Conservation (phyloP, 2,888 invertebrate genomes). For the Amblyjoppa proteus region DNA sequence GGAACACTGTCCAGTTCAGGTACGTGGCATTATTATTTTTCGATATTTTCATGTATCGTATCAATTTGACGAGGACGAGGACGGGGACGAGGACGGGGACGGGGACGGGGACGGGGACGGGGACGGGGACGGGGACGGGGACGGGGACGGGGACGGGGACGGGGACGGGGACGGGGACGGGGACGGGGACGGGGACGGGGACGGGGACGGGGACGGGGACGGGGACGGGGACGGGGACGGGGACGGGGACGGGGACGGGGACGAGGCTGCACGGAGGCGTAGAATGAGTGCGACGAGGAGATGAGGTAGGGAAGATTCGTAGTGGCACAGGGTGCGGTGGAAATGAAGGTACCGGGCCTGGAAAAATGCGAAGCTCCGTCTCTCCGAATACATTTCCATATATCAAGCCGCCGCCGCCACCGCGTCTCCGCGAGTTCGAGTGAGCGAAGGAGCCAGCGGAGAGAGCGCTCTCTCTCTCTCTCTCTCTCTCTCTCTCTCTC, state of each 20-base stretch:
- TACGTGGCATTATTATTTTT: conserved; percentile 8
- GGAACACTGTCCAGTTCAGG: conserved; percentile 25
- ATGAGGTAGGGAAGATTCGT: conserved; percentile 72
- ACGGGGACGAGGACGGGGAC: conserved; percentile 27
- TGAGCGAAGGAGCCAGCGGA: conserved; percentile 67
- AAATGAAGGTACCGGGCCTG: conserved; percentile 81
- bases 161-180: conserved; percentile 40
- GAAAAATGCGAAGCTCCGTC: conserved; percentile 84
- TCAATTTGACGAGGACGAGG: conserved; percentile 38
- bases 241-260: conserved; percentile 37
- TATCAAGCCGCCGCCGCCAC: conserved; percentile 78
- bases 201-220: conserved; percentile 38
- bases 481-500: too few species aligned
- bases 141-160: conserved; percentile 38
- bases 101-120: conserved; percentile 39
- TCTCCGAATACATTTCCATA: conserved; percentile 85
- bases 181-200: conserved; percentile 45
- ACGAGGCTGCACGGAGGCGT: conserved; percentile 30
- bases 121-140: conserved; percentile 38
- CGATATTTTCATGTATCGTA: not conserved
- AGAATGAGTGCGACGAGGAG: conserved; percentile 38
- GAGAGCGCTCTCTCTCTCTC: conserved; percentile 24
- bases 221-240: conserved; percentile 45
- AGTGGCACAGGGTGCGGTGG: conserved; percentile 72
- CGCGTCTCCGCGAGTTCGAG: conserved; percentile 75